phyloP scores from a whole-genome alignment of 2,797 vertebrate species.

The Apogon talboti region DNA sequence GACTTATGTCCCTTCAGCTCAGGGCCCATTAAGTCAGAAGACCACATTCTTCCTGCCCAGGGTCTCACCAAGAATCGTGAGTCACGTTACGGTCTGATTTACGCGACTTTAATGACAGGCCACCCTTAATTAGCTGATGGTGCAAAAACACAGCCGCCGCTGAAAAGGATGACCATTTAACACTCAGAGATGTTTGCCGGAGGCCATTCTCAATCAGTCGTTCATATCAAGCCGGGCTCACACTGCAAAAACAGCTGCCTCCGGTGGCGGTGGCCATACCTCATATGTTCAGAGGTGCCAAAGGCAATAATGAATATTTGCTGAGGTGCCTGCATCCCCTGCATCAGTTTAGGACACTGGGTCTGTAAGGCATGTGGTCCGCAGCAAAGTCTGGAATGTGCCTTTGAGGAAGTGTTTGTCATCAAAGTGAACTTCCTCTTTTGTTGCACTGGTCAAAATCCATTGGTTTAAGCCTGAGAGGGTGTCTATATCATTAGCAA shows the following conservation, averaged over 20 bases:
- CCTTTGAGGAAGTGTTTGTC: constrained; percentile 45
- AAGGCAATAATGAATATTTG: constrained; percentile 66
- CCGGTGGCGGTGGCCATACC: constrained; percentile 54
- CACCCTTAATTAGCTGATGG: constrained; percentile 80
- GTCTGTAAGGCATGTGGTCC: constrained; percentile 32
- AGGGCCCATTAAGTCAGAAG: constrained; percentile 79
- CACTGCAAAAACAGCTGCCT: constrained; percentile 58
- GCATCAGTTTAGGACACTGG: constrained; percentile 41
- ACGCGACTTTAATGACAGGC: constrained; percentile 77
- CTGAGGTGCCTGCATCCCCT: constrained; percentile 39
- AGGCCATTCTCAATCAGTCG: constrained; percentile 63
- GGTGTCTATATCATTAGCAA: constrained; percentile 70
- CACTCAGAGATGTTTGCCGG: constrained; percentile 58
- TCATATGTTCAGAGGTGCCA: constrained; percentile 65
- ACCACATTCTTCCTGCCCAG: constrained; percentile 70
- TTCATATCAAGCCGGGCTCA: constrained; percentile 61
- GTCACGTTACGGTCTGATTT: constrained; percentile 81
- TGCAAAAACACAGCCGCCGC: constrained; percentile 58
- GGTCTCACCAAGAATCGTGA: constrained; percentile 66
- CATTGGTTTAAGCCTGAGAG: constrained; percentile 71
- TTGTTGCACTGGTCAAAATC: constrained; percentile 66
- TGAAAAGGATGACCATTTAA: constrained; percentile 54
- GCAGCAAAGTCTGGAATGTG: constrained; percentile 35
- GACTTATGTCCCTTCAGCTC: constrained; percentile 78
- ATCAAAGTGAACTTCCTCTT: constrained; percentile 42